Evolutionary conservation across 2,797 vertebrate species (phyloP).

Genomic region (Melanogrammus aeglefinus): DNA sequence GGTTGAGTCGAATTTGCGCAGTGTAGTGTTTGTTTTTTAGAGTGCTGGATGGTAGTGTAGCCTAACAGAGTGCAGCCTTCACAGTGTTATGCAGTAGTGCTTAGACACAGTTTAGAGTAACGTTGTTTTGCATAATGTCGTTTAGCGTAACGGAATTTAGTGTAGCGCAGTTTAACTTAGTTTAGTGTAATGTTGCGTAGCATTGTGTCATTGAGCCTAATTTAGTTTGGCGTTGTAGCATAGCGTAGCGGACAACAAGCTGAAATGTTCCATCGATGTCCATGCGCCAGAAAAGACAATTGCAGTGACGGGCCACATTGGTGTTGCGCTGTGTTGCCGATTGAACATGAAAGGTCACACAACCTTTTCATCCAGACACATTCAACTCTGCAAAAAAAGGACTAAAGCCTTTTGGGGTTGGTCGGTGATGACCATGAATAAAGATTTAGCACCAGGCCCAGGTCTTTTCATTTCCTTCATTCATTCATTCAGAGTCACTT

Average conservation of each 20-base stretch:
- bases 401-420: not conserved
- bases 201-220: not conserved
- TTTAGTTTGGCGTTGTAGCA: not conserved
- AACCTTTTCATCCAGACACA: slow-evolving; percentile 3
- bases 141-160: not conserved
- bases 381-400: not conserved
- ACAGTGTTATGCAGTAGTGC: no score
- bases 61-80: no score
- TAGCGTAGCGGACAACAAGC: not conserved
- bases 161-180: not conserved
- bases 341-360: not conserved
- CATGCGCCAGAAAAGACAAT: not conserved
- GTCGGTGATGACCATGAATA: not conserved
- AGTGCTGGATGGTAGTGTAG: no score
- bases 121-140: not conserved
- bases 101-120: not conserved
- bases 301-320: not conserved
- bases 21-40: no score
- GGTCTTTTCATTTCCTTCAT: not conserved
- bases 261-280: not conserved
- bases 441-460: not conserved
- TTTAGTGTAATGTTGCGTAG: not conserved
- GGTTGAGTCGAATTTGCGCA: no score
- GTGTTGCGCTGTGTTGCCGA: not conserved
- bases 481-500: not conserved